Evolutionary conservation across 2,888 invertebrate species (phyloP), one percentile per base, ranked within the genome.

Genomic region (Drosophila macrothrix): DNA sequence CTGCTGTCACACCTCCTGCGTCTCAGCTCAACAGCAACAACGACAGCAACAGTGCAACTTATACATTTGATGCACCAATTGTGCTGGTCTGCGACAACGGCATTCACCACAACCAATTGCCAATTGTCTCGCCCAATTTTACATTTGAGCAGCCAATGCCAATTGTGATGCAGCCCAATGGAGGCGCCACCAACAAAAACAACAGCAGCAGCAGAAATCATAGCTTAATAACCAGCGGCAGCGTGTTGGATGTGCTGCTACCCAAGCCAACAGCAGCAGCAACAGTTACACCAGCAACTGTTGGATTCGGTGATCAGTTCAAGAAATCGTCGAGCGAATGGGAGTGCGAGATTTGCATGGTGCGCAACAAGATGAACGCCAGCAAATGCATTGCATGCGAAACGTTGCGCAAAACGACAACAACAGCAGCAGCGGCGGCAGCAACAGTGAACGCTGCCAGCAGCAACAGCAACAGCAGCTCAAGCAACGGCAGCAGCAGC

Each of bases 281-380:
- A 12, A 39, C 35, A 19, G 19, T 16, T 41, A 31, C 14, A 28
- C 3, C 19, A 10, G 37, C 28, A 22, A 10, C 29, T 39, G 56
- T 28, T 29, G 81, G 80, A 5, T 92, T 92, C 62, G 92, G 91
- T 2, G 91, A 92, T 61, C 91, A 92, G 82, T 95, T 95, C 78
- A 95, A 95, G 83, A 94, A 94, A 41, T 91, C 94, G 1, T 87
- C 92, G 29, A 94, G 94, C 56, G 94, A 94, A 28, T 96, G 96
- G 96, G 95, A 95, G 80, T 96, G 96, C 91, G 92, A 94, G 1
- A 93, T 93, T 28, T 96, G 96, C 89, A 94, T 95, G 92, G 93
- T 96, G 19, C 93, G 94, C 49, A 96, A 96, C 90, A 92, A 94
- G 12, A 87, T 91, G 1, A 92, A 92, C n/a, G 90, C 87, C 3